Base-by-base conservation (phyloP, 2,113 vertebrate species). In the Pelusios castaneus region DNA sequence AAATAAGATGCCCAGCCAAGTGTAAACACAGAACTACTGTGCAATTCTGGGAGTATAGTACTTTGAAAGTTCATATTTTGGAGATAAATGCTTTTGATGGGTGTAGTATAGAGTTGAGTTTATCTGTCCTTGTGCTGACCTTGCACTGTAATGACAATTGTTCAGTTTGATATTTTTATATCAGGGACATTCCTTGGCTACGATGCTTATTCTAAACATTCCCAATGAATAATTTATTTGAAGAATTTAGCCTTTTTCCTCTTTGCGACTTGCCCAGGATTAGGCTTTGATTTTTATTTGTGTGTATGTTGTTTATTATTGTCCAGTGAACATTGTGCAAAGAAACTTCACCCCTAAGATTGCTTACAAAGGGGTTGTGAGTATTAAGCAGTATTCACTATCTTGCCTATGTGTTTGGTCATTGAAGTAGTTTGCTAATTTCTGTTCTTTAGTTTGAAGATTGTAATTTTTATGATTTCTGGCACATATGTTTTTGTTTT, bases 171-270 rank as follows among this genome's bases (percentile, higher is more conserved):
- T 90, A 84, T 83, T 45, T 63, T 3, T 31, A 5, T 17, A 41
- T 60, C 49, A 47, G 5, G 55, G 27, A 79, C 11, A 13, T 55
- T 67, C 83, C 43, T 75, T 77, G 27, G 43, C 77, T 80, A 8
- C 17, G 80, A 22, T 25, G 7, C 45, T 52, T 73, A 16, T 10
- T 82, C 49, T 16, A 3, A 43, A 82, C 34, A 38, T 25, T 2
- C 38, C n/a, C 41, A 76, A n/a, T 41, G 82, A 54, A 55, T 1
- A 75, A 6, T 1, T 0, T 1, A 22, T 60, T 3, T 21, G 41
- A 83, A 17, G 83, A 21, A 85, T 84, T n/a, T 79, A 85, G 2
- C 22, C n/a, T 4, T 25, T 63, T 86, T 89, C 79, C 73, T 76
- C 14, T 38, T 58, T 63, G 24, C 24, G n/a, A 0, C 0, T 86